Conservation (phyloP, 2,888 invertebrate genomes). For the Neria commutata region DNA sequence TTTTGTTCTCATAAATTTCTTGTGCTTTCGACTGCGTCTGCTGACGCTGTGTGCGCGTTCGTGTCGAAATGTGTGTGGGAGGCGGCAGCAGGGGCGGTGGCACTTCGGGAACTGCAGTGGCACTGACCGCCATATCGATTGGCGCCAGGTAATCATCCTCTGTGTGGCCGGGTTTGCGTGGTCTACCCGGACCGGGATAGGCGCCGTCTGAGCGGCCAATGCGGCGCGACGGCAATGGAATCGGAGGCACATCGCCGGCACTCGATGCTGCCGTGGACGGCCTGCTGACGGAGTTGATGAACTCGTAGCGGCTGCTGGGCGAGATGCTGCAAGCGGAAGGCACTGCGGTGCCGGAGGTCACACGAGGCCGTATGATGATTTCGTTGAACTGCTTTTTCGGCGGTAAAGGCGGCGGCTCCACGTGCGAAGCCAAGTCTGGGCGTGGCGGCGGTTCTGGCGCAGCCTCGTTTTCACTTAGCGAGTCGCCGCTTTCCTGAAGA, state of each 20-base stretch:
- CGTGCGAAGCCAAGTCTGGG: conserved; percentile 61
- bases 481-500: conserved; percentile 61
- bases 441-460: conserved; percentile 62
- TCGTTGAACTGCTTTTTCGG: conserved; percentile 72
- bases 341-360: conserved; percentile 37
- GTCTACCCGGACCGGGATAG: conserved; percentile 63
- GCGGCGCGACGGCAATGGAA: conserved; percentile 68
- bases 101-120: conserved; percentile 35
- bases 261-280: neutral
- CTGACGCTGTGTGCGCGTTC: conserved; percentile 51
- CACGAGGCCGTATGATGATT: conserved; percentile 63
- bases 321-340: too few relatives aligned
- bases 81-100: conserved; percentile 64
- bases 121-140: conserved; percentile 58
- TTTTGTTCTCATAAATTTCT: conserved; percentile 59
- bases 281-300: conserved; percentile 42
- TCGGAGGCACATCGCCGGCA: conserved; percentile 64
- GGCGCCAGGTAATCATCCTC: conserved; percentile 77
- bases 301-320: conserved; percentile 52
- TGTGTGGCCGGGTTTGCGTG: conserved; percentile 65
- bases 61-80: conserved; percentile 53
- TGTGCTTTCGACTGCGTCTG: conserved; percentile 45
- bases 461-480: conserved; percentile 61
- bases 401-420: conserved; percentile 75
- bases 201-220: conserved; percentile 64